Percentiles rank a stretch among this genome's conserved stretches.
Conservation (phyloP, 1,140 invertebrate genomes). For the Papilio glaucus region DNA sequence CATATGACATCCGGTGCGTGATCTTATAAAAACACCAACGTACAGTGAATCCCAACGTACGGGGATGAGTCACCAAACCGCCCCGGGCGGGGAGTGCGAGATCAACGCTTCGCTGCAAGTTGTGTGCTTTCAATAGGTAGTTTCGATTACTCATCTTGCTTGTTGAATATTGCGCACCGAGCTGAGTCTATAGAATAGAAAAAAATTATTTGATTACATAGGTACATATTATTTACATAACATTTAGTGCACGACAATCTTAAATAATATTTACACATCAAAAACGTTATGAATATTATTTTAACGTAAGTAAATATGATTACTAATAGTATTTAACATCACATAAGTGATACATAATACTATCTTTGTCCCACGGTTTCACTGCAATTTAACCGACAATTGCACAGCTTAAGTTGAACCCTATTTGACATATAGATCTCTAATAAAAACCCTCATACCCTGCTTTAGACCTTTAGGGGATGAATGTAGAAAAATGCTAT, state of each 20-base stretch:
- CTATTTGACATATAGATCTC: too few relatives aligned
- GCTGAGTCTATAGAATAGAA: conserved; percentile 1
- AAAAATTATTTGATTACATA: conserved; percentile 8
- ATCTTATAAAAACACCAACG: conserved; percentile 31
- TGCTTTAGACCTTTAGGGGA: too few relatives aligned
- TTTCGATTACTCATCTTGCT: conserved; percentile 6
- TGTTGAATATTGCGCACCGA: conserved; percentile 4
- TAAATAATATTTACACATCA: conserved; percentile 23
- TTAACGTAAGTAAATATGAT: background rate
- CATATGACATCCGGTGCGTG: conserved; percentile 31
- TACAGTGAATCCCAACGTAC: conserved; percentile 32
- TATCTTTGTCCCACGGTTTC: too few relatives aligned
- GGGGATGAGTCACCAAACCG: conserved; percentile 19
- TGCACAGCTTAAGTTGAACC: too few relatives aligned
- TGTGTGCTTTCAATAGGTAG: background rate
- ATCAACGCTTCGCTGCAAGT: background rate
- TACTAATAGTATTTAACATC: background rate
- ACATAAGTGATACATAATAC: too few relatives aligned
- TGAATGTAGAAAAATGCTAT: too few relatives aligned
- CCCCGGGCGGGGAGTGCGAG: background rate
- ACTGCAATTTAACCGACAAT: too few relatives aligned
- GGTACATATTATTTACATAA: background rate
- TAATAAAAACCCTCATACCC: too few relatives aligned
- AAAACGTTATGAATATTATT: background rate
- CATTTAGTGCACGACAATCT: background rate